phyloP scores from a whole-genome alignment of 1,140 invertebrate species.

The Antheraea mylitta region DNA sequence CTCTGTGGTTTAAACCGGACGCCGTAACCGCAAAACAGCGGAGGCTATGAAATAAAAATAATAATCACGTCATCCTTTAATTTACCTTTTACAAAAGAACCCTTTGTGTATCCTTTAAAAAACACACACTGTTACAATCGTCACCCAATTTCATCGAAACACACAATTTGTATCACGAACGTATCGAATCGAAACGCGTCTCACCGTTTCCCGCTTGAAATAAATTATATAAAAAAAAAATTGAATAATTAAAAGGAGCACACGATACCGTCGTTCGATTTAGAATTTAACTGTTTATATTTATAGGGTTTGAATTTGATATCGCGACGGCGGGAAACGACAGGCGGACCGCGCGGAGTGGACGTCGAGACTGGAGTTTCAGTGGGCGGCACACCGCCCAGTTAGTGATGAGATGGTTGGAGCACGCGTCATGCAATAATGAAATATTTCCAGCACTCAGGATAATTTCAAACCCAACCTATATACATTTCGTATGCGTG shows the following conservation, averaged over 20 bases:
- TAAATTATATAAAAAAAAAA: slow-evolving; percentile 30
- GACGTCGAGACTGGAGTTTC: slow-evolving; percentile 72
- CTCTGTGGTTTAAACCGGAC: neutral
- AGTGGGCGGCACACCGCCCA: slow-evolving; percentile 65
- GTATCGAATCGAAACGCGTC: slow-evolving; percentile 37
- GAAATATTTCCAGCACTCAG: slow-evolving; percentile 33
- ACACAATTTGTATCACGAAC: slow-evolving; percentile 38
- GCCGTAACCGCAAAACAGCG: neutral
- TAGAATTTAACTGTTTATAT: slow-evolving; percentile 34
- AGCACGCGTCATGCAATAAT: slow-evolving; percentile 54
- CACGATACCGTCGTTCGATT: slow-evolving; percentile 19
- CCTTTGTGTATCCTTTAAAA: slow-evolving; percentile 45
- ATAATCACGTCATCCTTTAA: slow-evolving; percentile 13
- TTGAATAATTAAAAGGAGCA: slow-evolving; percentile 25
- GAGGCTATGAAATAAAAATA: neutral
- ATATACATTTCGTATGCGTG: neutral
- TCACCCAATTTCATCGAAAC: slow-evolving; percentile 46
- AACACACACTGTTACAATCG: slow-evolving; percentile 32
- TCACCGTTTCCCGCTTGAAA: slow-evolving; percentile 40
- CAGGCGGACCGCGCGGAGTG: slow-evolving; percentile 78
- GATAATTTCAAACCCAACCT: slow-evolving; percentile 3
- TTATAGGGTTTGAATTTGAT: slow-evolving; percentile 29
- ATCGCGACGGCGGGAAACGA: slow-evolving; percentile 55
- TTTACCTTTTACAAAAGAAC: slow-evolving; percentile 55
- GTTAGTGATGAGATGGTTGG: slow-evolving; percentile 35